Evolutionary conservation across 2,888 invertebrate genomes (phyloP).

Genomic region (Dasysyrphus tricinctus): DNA sequence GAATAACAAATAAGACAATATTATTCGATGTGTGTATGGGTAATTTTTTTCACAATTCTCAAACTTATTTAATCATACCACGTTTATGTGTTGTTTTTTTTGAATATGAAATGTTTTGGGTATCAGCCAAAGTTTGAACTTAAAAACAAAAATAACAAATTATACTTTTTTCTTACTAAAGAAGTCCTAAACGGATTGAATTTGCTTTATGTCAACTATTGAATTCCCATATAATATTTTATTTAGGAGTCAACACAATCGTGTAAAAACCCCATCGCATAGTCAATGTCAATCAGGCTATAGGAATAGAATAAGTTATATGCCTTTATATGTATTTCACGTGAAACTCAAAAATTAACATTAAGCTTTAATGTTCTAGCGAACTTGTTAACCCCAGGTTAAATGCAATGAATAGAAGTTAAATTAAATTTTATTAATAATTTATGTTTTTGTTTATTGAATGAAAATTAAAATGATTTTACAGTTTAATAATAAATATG

Average conservation of each 20-base stretch:
- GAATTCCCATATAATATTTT: not conserved
- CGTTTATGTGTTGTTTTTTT: constrained; percentile 48
- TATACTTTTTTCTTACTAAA: constrained; percentile 7
- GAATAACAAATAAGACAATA: constrained; percentile 63
- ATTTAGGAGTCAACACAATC: not conserved
- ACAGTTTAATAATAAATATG: too few species aligned
- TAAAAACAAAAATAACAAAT: constrained; percentile 29
- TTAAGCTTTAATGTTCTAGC: not conserved
- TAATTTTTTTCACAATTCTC: constrained; percentile 37
- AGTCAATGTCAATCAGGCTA: not conserved
- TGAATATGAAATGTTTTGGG: constrained; percentile 45
- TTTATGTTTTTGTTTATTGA: not conserved
- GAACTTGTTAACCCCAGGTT: not conserved
- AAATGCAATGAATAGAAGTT: too few species aligned
- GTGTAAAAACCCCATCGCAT: not conserved
- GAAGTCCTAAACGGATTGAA: constrained; percentile 34
- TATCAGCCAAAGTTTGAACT: constrained; percentile 42
- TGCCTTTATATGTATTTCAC: not conserved
- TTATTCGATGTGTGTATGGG: not conserved
- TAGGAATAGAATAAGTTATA: not conserved
- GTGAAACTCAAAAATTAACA: not conserved
- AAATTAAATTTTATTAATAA: too few species aligned
- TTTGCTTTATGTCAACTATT: not conserved
- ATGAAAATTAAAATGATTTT: not conserved
- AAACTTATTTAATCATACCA: constrained; percentile 51